A percentile compares a stretch with the other conserved stretches of the same genome.
Conservation (phyloP, 2,113 vertebrate species). For the Riparia riparia region DNA sequence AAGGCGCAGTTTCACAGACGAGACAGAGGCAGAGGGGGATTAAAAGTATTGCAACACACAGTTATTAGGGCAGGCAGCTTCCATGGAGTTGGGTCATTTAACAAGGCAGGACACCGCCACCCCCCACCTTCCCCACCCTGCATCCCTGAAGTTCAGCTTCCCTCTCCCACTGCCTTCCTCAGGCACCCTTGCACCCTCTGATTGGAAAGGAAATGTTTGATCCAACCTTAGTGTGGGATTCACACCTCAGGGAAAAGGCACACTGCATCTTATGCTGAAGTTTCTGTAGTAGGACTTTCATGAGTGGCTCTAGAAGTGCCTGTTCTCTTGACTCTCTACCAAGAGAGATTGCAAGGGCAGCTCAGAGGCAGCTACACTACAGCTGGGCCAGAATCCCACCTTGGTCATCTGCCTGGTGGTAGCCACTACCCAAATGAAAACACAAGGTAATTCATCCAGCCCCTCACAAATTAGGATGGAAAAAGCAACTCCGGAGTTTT, state of each 20-base stretch:
- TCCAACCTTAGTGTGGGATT: not conserved
- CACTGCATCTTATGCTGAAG: fast-evolving
- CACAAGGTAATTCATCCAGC: not conserved
- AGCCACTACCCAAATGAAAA: not conserved
- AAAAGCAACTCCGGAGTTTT: not conserved
- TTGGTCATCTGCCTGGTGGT: not conserved
- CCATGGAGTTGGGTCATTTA: not conserved
- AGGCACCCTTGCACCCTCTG: not conserved
- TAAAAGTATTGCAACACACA: not conserved
- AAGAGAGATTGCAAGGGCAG: not conserved
- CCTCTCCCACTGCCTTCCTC: not conserved
- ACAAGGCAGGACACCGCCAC: not conserved
- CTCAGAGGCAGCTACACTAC: not conserved
- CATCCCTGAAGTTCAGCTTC: not conserved
- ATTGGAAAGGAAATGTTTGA: not conserved
- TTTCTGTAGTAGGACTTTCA: not conserved
- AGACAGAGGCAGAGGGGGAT: not conserved
- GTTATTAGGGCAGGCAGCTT: not conserved
- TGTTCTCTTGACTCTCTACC: not conserved
- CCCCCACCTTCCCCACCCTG: not conserved
- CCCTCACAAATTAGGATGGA: fast-evolving
- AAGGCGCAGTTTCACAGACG: not conserved
- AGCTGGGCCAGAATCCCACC: not conserved
- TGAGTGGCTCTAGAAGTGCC: not conserved
- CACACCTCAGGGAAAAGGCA: not conserved